Evolutionary conservation across 1,140 invertebrate species (phyloP).

Genomic region (Drosophila athabasca): DNA sequence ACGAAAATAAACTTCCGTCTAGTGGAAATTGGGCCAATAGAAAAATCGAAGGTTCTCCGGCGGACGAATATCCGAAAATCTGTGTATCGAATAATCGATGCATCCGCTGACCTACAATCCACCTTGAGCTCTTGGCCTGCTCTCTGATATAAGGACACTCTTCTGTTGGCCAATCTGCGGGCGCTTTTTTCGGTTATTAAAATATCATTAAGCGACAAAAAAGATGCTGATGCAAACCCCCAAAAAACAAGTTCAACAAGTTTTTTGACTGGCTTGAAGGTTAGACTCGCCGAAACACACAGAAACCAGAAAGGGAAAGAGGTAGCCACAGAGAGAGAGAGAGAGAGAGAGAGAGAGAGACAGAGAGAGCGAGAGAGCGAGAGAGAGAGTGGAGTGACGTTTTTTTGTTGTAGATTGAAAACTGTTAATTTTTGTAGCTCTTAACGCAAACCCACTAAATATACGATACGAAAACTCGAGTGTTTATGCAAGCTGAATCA

Average conservation of each 20-base stretch:
- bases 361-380: constrained; percentile 11
- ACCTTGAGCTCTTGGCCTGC: too few relatives aligned
- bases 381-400: neutral
- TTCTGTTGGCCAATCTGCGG: neutral
- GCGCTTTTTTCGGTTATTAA: constrained; percentile 47
- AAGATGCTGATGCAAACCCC: constrained; percentile 52
- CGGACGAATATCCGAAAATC: neutral
- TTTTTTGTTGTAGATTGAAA: constrained; percentile 38
- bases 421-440: constrained; percentile 65
- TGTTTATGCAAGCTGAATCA: constrained; percentile 68
- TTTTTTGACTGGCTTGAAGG: constrained; percentile 64
- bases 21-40: constrained; percentile 60
- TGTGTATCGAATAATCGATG: constrained; percentile 32
- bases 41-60: constrained; percentile 54
- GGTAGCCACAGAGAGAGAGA: constrained; percentile 4
- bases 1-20: constrained; percentile 74
- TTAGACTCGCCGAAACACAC: constrained; percentile 52
- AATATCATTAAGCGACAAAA: constrained; percentile 47
- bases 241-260: constrained; percentile 65
- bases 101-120: constrained; percentile 73
- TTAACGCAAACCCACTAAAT: constrained; percentile 70
- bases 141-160: constrained; percentile 48
- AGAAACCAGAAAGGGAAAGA: constrained; percentile 2
- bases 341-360: constrained; percentile 6
- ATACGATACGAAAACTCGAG: constrained; percentile 15